These are phyloP conservation scores for Drosophila teissieri DNA, from an alignment of 1,140 invertebrate genomes.

Conservation along the genomic window DNA sequence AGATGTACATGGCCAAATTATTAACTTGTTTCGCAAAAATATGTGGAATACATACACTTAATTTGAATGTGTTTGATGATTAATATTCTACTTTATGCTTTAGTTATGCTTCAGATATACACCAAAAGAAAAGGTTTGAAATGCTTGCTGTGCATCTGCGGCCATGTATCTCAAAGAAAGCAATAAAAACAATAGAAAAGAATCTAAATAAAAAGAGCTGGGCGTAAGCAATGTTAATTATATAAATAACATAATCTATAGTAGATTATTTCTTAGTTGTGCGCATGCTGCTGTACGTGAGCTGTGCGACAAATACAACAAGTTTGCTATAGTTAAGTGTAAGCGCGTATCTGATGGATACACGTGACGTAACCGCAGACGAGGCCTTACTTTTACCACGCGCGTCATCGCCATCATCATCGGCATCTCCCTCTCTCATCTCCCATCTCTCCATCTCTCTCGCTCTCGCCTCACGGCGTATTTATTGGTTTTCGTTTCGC, in stretches of 20 bases:
- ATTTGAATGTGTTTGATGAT: neutral
- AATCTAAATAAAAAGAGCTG: no score
- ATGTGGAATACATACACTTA: neutral
- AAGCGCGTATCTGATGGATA: constrained; percentile 43
- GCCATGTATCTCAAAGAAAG: constrained; percentile 22
- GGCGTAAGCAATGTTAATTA: no score
- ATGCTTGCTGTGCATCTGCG: neutral
- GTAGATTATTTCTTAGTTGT: no score
- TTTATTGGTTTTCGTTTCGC: constrained; percentile 61
- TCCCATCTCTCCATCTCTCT: constrained; percentile 5
- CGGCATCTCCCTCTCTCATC: constrained; percentile 5
- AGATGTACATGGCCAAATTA: neutral
- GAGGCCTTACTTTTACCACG: constrained; percentile 50
- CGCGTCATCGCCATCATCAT: constrained; percentile 2
- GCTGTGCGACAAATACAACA: neutral
- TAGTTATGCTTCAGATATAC: no score
- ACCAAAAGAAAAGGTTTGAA: no score
- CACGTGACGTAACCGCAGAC: constrained; percentile 53
- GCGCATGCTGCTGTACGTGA: no score
- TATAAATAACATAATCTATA: no score
- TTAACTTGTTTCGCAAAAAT: neutral
- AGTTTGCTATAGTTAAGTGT: no score
- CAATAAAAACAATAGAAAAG: neutral
- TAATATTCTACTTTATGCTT: neutral
- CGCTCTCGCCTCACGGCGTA: constrained; percentile 17